These are phyloP conservation scores for Callocephalon fimbriatum DNA, from an alignment of 2,113 vertebrate genomes.

Conservation along the genomic window DNA sequence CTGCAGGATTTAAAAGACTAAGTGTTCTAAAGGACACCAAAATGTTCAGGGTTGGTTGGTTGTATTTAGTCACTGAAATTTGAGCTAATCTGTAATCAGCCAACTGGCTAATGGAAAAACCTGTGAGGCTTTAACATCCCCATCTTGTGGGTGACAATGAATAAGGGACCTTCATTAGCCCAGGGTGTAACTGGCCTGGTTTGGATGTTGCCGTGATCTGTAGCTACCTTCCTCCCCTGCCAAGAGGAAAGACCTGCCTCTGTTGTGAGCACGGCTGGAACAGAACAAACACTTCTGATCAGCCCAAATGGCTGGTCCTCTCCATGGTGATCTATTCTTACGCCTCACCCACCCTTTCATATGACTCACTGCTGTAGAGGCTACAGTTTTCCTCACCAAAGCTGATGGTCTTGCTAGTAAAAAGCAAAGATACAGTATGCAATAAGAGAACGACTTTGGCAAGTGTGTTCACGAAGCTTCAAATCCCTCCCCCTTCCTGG, in stretches of 20 bases:
- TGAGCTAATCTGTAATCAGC: background rate
- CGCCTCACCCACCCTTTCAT: conserved; percentile 8
- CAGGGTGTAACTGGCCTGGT: fast-evolving
- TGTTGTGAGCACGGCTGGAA: background rate
- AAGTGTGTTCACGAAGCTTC: background rate
- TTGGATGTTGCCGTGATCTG: fast-evolving
- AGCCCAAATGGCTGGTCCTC: background rate
- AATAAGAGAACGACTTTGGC: background rate
- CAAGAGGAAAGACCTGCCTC: background rate
- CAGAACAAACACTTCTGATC: background rate
- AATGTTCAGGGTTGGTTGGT: background rate
- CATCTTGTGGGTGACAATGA: background rate
- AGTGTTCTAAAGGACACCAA: background rate
- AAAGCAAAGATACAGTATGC: background rate
- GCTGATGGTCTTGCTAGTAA: background rate
- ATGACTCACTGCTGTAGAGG: conserved; percentile 28
- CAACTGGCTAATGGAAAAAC: background rate
- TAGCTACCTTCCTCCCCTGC: background rate
- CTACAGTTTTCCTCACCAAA: background rate
- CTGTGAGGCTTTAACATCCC: background rate
- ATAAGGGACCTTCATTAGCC: background rate
- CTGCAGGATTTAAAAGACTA: background rate
- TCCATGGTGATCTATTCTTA: conserved; percentile 34
- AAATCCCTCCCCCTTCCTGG: background rate
- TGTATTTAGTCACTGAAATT: background rate